Conservation (phyloP, 2,888 invertebrate species). For the Microplitis manilae region DNA sequence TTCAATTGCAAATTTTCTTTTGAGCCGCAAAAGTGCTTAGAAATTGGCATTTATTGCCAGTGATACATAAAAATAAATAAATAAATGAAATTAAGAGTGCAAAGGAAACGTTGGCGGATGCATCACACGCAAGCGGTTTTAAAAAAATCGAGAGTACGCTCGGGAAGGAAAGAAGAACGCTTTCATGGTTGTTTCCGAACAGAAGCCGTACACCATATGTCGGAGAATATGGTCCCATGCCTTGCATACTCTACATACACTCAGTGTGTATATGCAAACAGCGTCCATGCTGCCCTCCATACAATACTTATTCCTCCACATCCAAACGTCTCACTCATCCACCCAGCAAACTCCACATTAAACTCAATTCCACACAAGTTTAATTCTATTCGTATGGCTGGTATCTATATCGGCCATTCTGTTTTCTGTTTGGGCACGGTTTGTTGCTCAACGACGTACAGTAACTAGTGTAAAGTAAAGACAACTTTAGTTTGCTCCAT, state of each 20-base stretch:
- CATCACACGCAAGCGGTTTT: conserved; percentile 23
- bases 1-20: not conserved
- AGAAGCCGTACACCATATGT: conserved; percentile 63
- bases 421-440: conserved; percentile 4
- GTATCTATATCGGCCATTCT: not conserved
- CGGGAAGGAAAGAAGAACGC: conserved; percentile 42
- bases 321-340: no score
- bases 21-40: not conserved
- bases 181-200: conserved; percentile 60
- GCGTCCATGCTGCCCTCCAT: no score
- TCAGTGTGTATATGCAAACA: not conserved
- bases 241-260: conserved; percentile 38
- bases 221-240: conserved; percentile 36
- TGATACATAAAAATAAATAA: not conserved
- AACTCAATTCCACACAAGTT: no score
- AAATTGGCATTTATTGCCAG: not conserved
- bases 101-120: conserved; percentile 20
- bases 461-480: conserved; percentile 2
- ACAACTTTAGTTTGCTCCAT: not conserved
- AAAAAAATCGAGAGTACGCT: conserved; percentile 25
- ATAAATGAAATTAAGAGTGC: conserved; percentile 12
- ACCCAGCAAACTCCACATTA: no score
- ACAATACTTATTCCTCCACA: no score
- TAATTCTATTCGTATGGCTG: no score
- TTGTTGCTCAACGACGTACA: conserved; percentile 30